Percentiles rank a stretch among this genome's conserved stretches.
These are phyloP conservation scores for Plutella xylostella DNA, from an alignment of 2,888 invertebrate genomes.

Conservation along the genomic window DNA sequence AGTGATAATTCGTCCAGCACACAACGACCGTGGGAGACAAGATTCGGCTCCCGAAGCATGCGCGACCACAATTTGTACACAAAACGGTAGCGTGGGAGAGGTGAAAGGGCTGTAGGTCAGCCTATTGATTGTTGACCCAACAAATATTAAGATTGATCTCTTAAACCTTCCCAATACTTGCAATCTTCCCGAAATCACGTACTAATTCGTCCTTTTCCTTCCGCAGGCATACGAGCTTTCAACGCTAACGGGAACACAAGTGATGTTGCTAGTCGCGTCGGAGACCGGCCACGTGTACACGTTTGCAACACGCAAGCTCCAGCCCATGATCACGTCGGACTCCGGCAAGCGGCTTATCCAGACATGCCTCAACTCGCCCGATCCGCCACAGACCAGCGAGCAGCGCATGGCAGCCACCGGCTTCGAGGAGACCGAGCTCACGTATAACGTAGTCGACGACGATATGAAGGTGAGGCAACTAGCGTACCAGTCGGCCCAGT, in stretches of 20 bases:
- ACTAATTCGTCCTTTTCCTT: slow-evolving; percentile 10
- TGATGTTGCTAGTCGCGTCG: slow-evolving; percentile 98
- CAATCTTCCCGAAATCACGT: not conserved
- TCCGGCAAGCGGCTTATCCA: slow-evolving; percentile 98
- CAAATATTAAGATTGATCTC: no score
- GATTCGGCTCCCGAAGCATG: slow-evolving; percentile 49
- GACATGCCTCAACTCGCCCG: slow-evolving; percentile 97
- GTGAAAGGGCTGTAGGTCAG: slow-evolving; percentile 44
- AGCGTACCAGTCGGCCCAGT: slow-evolving; percentile 85
- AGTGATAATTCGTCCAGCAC: slow-evolving; percentile 63
- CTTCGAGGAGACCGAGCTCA: slow-evolving; percentile 98
- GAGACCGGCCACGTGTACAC: slow-evolving; percentile 99
- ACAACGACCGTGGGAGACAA: slow-evolving; percentile 57
- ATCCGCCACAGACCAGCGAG: slow-evolving; percentile 87
- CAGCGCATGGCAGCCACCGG: slow-evolving; percentile 98
- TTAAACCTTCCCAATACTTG: no score
- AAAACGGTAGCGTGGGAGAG: slow-evolving; percentile 61
- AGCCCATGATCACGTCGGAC: slow-evolving; percentile 99
- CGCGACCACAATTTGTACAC: slow-evolving; percentile 50
- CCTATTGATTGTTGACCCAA: no score
- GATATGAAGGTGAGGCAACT: slow-evolving; percentile 98
- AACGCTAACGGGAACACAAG: slow-evolving; percentile 98
- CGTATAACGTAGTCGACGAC: slow-evolving; percentile 95
- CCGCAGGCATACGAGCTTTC: slow-evolving; percentile 98
- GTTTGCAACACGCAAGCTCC: slow-evolving; percentile 97